phyloP scores from a whole-genome alignment of 2,888 invertebrate species.

The Serrognathus titanus region DNA sequence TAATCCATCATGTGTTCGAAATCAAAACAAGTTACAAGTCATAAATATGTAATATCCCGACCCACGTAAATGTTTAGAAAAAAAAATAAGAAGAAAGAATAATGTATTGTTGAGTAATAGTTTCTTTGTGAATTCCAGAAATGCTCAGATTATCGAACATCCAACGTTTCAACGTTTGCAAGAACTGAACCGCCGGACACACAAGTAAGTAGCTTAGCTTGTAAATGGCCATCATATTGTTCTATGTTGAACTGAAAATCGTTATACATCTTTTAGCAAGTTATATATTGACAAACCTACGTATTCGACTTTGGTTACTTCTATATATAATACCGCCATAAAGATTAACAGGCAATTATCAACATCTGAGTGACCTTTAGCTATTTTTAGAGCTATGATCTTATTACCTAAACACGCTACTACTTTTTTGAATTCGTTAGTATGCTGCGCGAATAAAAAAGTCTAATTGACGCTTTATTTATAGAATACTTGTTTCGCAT shows the following conservation, averaged over 20 bases:
- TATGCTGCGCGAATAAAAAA: no score
- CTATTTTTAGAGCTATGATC: slow-evolving; percentile 22
- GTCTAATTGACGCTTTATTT: no score
- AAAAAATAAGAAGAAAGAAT: no score
- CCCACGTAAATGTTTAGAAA: no score
- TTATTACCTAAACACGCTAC: slow-evolving; percentile 16
- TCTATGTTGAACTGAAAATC: no score
- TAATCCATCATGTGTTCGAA: no score
- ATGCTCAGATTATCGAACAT: slow-evolving; percentile 90
- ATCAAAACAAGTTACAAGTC: no score
- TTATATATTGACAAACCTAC: slow-evolving; percentile 15
- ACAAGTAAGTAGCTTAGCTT: slow-evolving; percentile 58
- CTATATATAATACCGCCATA: slow-evolving; percentile 23
- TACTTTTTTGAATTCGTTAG: background rate
- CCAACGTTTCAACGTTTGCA: slow-evolving; percentile 85
- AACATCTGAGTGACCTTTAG: slow-evolving; percentile 23
- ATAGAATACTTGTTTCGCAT: no score
- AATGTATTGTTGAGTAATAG: no score
- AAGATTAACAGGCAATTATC: slow-evolving; percentile 26
- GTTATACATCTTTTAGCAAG: background rate
- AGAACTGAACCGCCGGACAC: slow-evolving; percentile 92
- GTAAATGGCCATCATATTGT: background rate
- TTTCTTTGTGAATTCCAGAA: slow-evolving; percentile 62
- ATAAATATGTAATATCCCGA: no score
- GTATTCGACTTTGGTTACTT: slow-evolving; percentile 17